Percentiles rank a stretch among this genome's conserved stretches.
phyloP scores from a whole-genome alignment of 2,888 invertebrate genomes.

The Tipula helvola region DNA sequence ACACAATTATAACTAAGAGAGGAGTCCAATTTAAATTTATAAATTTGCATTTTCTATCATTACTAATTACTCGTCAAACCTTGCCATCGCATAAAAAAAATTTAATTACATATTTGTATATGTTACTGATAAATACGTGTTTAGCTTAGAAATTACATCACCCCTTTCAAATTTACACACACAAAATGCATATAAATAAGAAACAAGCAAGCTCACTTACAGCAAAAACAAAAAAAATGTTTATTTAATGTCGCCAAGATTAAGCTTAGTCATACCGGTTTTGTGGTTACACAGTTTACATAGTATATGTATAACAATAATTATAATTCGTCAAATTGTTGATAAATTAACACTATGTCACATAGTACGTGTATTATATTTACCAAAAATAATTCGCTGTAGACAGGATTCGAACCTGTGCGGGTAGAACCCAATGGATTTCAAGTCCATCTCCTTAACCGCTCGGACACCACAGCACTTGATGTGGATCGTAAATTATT shows the following conservation, averaged over 20 bases:
- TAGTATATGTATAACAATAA: background rate
- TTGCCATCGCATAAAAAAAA: background rate
- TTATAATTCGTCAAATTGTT: background rate
- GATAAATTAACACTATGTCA: background rate
- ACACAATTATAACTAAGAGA: too few relatives aligned
- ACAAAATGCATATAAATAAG: background rate
- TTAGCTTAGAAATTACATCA: background rate
- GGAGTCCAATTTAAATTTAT: too few relatives aligned
- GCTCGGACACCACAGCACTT: background rate
- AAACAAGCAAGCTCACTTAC: background rate
- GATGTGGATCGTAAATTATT: background rate
- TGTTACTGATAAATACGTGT: background rate
- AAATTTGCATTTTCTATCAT: background rate
- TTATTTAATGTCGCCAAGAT: background rate
- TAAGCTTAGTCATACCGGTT: background rate
- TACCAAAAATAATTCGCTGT: background rate
- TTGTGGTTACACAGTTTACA: background rate
- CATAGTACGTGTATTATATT: background rate
- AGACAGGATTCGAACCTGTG: constrained; percentile 10
- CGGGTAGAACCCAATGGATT: constrained; percentile 9
- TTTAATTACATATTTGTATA: background rate
- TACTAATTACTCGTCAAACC: background rate
- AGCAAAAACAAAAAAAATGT: background rate
- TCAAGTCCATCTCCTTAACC: constrained; percentile 11
- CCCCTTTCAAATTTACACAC: background rate